Base-by-base conservation (phyloP, 2,113 vertebrate species). In the Rhombomys opimus region DNA sequence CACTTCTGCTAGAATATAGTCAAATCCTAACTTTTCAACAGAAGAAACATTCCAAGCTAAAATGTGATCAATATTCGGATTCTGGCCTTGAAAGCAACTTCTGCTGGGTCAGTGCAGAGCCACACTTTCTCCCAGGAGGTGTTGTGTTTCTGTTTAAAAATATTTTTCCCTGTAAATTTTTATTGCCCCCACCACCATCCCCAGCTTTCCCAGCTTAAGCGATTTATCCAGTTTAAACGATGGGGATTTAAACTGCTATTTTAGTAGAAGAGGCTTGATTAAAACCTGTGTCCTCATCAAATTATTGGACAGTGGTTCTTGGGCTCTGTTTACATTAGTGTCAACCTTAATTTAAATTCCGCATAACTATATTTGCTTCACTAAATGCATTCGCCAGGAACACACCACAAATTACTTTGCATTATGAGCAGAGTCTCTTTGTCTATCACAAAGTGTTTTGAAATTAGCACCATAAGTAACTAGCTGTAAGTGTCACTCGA, bases 341-440 rank as follows among this genome's bases (percentile, higher is more conserved):
- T 98, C 98, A 98, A 98, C 98, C 98, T 98, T 98, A 98, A 99
- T 99, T 99, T 99, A 98, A 99, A 98, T 99, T 98, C 98, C 75
- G 97, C 98, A 98, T 99, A 98, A 98, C 98, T 98, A 97, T 98
- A 98, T 98, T 98, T 98, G 98, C 98, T 98, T 98, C 98, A 50
- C 97, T 98, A 98, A 98, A 98, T 98, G 98, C 98, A 98, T 98
- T 98, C 98, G 1, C 98, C 88, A 35, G 97, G 96, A 98, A 97
- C 97, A 96, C 94, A 84, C 59, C 89, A 70, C 98, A 98, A 99
- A 99, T 98, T 98, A 98, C 98, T 98, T 98, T 91, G 98, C 97
- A 95, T 98, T 90, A 78, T 96, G 95, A 90, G 98, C 97, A 95
- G 97, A 96, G 97, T 98, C 98, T 98, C 98, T 99, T 98, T 98